Base-by-base conservation (phyloP, 2,797 vertebrate genomes). In the Pangasius macronema region DNA sequence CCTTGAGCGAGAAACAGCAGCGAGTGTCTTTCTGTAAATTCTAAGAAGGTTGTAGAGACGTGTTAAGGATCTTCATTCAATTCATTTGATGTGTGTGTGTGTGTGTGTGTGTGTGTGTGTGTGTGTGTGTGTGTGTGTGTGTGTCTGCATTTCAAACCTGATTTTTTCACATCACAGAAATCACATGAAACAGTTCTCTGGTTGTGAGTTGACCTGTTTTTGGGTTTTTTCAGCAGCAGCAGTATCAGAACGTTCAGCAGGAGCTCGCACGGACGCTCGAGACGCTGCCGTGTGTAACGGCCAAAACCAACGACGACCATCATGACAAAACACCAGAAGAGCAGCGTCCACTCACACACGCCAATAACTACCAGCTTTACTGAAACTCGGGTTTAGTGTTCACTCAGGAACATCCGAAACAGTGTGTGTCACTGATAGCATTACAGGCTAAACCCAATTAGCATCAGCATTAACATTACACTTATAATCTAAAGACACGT, bases 331-430 rank as follows among this genome's bases (percentile, higher is more conserved):
- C 36, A 5, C 18, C n/a, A 4, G 81, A 87, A 22, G 70, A 83
- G 13, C 55, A 75, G 55, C 51, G 16, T 33, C 65, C 46, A 5
- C 75, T 88, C 14, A 88, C 83, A n/a, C 65, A 85, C 53, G 49
- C 36, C 55, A 83, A 88, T 9, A 85, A 73, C 67, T 88, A 88
- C 24, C 87, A 88, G 39, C 83, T 81, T 9, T 55, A 84, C 87
- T 88, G 53, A 88, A 22, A 5, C 30, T 6, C 18, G 8, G 22
- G 11, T 0, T 57, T 1, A 30, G 73, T 8, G 2, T 18, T 53
- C n/a, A 36, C 75, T 55, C 49, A 3, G n/a, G 13, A 33, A 55
- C 33, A 16, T 27, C 0, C 5, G 0, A 14, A 22, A 57, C 30
- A 36, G 10, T 49, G 72, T 49, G 24, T 76, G 13, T 18, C 53